A percentile compares a stretch with the other conserved stretches of the same genome.
phyloP scores from a whole-genome alignment of 2,113 vertebrate genomes.

The Camelus dromedarius region DNA sequence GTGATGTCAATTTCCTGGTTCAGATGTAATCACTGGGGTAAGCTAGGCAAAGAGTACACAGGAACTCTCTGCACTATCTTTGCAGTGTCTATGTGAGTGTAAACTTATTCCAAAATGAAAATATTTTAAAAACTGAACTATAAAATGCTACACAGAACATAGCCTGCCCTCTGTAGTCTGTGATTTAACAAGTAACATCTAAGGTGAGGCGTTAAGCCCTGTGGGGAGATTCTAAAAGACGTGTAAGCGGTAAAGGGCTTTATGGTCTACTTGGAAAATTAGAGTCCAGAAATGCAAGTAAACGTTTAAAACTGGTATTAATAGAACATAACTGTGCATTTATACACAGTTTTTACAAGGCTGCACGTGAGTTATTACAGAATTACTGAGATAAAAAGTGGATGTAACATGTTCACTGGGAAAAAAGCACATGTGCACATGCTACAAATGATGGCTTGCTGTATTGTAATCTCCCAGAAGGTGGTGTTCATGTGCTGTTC shows the following conservation, averaged over 20 bases:
- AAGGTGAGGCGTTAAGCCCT: neutral
- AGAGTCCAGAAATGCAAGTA: neutral
- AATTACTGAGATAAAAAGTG: neutral
- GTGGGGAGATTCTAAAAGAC: neutral
- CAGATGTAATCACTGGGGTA: neutral
- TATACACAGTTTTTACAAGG: neutral
- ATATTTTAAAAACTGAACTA: neutral
- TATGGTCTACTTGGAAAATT: neutral
- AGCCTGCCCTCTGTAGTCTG: neutral
- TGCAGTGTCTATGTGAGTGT: neutral
- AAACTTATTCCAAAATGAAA: neutral
- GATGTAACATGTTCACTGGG: fast-evolving
- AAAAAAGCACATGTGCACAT: neutral
- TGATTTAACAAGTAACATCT: neutral
- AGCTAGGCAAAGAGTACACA: neutral
- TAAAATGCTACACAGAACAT: neutral
- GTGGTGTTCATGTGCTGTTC: neutral
- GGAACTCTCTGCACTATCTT: neutral
- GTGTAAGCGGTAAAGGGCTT: no score
- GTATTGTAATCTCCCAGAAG: neutral
- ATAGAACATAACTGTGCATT: neutral
- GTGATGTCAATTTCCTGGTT: neutral
- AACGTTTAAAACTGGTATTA: neutral
- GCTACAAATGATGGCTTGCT: fast-evolving
- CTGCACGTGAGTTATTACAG: neutral